Conservation (phyloP, 2,888 invertebrate genomes). For the Diploptera punctata region DNA sequence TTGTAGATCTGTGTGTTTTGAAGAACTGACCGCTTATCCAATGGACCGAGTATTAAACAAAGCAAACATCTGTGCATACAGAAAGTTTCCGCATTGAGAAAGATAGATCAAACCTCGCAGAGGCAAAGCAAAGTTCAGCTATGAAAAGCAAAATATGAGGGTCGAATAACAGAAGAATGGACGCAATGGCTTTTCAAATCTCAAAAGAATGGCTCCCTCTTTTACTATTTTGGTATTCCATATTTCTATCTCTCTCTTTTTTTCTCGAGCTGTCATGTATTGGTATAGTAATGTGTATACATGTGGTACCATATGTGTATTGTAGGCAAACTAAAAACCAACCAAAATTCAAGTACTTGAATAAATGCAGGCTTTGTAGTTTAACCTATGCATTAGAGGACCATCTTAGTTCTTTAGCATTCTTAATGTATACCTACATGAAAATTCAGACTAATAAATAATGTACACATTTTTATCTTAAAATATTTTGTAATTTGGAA, state of each 20-base stretch:
- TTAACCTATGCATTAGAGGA: too few species aligned
- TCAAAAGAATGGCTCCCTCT: constrained; percentile 21
- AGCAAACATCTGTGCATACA: constrained; percentile 25
- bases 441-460: too few species aligned
- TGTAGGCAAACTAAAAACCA: too few species aligned
- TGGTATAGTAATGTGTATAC: not conserved
- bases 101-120: not conserved
- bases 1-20: not conserved
- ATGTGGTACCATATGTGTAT: constrained; percentile 1
- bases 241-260: constrained; percentile 13
- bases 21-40: constrained; percentile 30
- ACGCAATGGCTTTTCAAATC: constrained; percentile 21
- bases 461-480: too few species aligned
- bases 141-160: not conserved
- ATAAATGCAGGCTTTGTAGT: too few species aligned
- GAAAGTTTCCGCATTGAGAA: not conserved
- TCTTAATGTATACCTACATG: too few species aligned
- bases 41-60: constrained; percentile 19
- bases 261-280: constrained; percentile 17
- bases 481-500: too few species aligned
- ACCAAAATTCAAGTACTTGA: too few species aligned
- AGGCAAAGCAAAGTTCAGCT: not conserved
- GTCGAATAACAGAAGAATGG: constrained; percentile 6
- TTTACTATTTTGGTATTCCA: constrained; percentile 24
- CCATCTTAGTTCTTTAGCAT: too few species aligned